phyloP scores from a whole-genome alignment of 2,888 invertebrate genomes.

The Linnaemya vulpina region DNA sequence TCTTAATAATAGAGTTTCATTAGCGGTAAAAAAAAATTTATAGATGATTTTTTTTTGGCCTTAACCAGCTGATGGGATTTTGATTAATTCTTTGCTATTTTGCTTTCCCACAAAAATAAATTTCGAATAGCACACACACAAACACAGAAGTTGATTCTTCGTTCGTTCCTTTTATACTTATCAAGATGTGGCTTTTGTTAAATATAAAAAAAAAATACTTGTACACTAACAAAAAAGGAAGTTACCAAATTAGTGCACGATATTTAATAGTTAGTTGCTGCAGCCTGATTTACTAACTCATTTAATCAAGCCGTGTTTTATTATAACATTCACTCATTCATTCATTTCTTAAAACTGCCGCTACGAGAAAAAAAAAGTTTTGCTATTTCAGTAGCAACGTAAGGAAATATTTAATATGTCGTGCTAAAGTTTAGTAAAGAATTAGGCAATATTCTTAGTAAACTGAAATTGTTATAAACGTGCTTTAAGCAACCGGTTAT shows the following conservation, averaged over 20 bases:
- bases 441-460: too few relatives aligned
- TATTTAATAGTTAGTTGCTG: constrained; percentile 34
- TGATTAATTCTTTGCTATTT: constrained; percentile 49
- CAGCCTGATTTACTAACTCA: constrained; percentile 1
- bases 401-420: not conserved
- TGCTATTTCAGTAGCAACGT: not conserved
- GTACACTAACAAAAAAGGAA: constrained; percentile 3
- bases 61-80: constrained; percentile 69
- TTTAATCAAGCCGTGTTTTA: not conserved
- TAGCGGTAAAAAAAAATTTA: not conserved
- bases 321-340: not conserved
- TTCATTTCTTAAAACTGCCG: not conserved
- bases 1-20: constrained; percentile 1
- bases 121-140: not conserved
- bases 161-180: constrained; percentile 19
- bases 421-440: too few relatives aligned
- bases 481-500: too few relatives aligned
- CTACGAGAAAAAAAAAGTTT: not conserved
- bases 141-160: not conserved
- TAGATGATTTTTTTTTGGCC: not conserved
- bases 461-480: too few relatives aligned
- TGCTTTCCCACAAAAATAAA: not conserved
- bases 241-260: constrained; percentile 46
- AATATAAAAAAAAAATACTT: not conserved
- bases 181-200: constrained; percentile 30